Base-by-base conservation (phyloP, 1,140 invertebrate species). In the Ridgeia piscesae region DNA sequence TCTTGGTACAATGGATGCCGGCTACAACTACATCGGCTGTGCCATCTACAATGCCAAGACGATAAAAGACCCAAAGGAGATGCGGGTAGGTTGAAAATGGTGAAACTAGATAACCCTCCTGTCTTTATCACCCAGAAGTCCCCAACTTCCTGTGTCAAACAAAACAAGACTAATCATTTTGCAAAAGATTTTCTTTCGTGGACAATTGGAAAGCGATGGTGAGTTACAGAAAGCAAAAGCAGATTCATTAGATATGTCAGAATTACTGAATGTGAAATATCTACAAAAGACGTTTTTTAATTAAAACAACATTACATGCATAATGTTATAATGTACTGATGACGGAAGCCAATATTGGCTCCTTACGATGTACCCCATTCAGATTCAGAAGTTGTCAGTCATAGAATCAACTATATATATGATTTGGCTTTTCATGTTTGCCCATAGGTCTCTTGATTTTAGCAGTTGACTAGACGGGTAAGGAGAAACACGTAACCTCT, bases 1-100 rank as follows among this genome's bases (percentile, higher is more conserved):
- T 2, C 35, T 91, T 31, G 91, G 93, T 58, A 48, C 89, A 33
- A n/a, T 77, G 35, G 91, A 91, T n/a, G 91, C 91, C 27, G 50
- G 35, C 33, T 93, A 93, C 91, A 91, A 77, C 34, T 88, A 33
- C 33, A 34, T 91, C 33, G 58, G 58, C 14, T 93, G 93, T 88
- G 89, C 93, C 17, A 77, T 35, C 9, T 93, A 93, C 92, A 93
- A 93, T 35, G 34, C 92, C 21, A 88, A 93, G 89, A 35, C 90
- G 88, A 34, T 31, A 21, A 91, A 91, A 14, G 92, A 93, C 91
- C n/a, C 93, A n/a, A 48, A 91, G 48, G 93, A 93, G 91, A 91
- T 88, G n/a, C 92, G 92, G 90, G 91, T 93, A 34, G 34, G 35
- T 92, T 27, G 58, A 77, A 4, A 77, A 17, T 4, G 42, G 42